These are phyloP conservation scores for Poecilia gillii DNA, from an alignment of 2,797 vertebrate species.

Conservation along the genomic window DNA sequence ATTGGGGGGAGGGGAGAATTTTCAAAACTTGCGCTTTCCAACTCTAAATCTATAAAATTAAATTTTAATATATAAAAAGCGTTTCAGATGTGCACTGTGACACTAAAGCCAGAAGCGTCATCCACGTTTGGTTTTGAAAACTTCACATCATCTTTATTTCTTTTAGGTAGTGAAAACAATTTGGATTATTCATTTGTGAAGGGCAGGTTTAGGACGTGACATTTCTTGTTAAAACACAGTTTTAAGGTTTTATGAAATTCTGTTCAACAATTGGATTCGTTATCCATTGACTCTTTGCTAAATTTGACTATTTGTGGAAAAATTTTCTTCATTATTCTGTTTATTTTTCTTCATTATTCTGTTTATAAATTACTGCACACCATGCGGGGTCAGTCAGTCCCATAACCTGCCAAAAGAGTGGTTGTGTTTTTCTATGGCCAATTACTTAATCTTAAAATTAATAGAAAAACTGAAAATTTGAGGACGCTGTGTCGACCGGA, in stretches of 20 bases:
- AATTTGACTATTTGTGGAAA: too few relatives aligned
- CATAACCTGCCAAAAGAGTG: background rate
- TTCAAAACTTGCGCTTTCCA: background rate
- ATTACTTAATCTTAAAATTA: too few relatives aligned
- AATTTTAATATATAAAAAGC: background rate
- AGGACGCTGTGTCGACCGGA: background rate
- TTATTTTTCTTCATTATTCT: too few relatives aligned
- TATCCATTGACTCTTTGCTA: background rate
- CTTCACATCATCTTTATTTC: background rate
- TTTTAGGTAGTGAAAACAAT: background rate
- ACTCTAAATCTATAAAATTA: background rate
- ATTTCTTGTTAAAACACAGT: background rate
- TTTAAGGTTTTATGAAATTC: background rate
- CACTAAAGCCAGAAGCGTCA: background rate
- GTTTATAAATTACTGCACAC: too few relatives aligned
- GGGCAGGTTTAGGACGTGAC: background rate
- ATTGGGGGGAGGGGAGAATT: too few relatives aligned
- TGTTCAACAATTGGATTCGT: background rate
- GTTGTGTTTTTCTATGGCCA: too few relatives aligned
- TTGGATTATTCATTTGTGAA: background rate
- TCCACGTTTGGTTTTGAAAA: background rate
- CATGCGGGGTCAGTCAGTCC: background rate
- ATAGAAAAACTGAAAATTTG: too few relatives aligned
- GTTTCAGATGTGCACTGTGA: background rate
- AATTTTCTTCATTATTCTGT: too few relatives aligned